Conservation (phyloP, 2,888 invertebrate genomes). For the Drosophila rellima region DNA sequence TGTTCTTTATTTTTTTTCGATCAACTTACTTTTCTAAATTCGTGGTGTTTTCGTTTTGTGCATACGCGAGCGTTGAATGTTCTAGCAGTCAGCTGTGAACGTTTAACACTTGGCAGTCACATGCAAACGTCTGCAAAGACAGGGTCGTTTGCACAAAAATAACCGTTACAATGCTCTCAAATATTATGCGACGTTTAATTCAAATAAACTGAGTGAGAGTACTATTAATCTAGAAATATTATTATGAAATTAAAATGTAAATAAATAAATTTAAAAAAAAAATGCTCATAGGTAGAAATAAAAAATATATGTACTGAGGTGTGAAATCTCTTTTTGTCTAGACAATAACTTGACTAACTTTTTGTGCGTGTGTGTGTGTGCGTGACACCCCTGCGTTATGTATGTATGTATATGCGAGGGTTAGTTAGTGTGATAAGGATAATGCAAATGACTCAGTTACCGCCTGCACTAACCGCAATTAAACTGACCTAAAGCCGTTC, state of each 20-base stretch:
- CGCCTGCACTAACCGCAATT: slow-evolving; percentile 69
- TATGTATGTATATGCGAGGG: not conserved
- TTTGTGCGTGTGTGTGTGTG: not conserved
- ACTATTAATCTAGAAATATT: too few species aligned
- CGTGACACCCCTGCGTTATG: not conserved
- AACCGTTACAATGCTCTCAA: slow-evolving; percentile 13
- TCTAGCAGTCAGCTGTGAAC: slow-evolving; percentile 36
- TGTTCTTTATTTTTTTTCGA: not conserved
- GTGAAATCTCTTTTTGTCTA: too few species aligned
- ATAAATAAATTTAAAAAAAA: too few species aligned
- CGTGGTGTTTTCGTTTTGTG: slow-evolving; percentile 41
- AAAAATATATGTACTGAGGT: too few species aligned
- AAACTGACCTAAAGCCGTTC: slow-evolving; percentile 70
- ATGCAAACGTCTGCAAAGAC: slow-evolving; percentile 2
- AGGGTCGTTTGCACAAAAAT: not conserved
- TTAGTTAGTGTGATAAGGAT: slow-evolving; percentile 56
- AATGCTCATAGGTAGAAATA: too few species aligned
- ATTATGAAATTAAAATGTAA: not conserved
- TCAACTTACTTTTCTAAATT: slow-evolving; percentile 35
- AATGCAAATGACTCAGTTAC: slow-evolving; percentile 67
- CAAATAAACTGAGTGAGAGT: too few species aligned
- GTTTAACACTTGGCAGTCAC: slow-evolving; percentile 35
- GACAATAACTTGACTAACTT: too few species aligned
- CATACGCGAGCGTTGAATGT: slow-evolving; percentile 37
- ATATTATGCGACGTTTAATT: not conserved